Percentiles rank a stretch among this genome's conserved stretches.
Evolutionary conservation across 2,888 invertebrate species (phyloP).

Genomic region (Pristionchus maxplancki): DNA sequence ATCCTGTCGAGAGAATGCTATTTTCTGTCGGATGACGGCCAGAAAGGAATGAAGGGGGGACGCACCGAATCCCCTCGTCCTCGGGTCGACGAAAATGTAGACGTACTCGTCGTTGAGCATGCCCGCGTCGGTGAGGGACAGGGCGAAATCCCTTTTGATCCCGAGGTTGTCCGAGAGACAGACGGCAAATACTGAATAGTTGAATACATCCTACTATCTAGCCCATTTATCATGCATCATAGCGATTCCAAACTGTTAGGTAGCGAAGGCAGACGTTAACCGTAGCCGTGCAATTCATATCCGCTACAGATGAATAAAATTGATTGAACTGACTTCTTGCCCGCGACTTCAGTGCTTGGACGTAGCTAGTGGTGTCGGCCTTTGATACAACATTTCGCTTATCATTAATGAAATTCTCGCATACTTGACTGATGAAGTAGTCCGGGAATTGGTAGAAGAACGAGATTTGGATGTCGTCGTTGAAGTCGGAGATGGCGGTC

Average conservation of each 20-base stretch:
- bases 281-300: too few relatives aligned
- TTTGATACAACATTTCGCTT: too few relatives aligned
- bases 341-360: neutral
- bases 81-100: slow-evolving; percentile 65
- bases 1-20: too few relatives aligned
- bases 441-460: slow-evolving; percentile 50
- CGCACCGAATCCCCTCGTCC: slow-evolving; percentile 58
- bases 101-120: slow-evolving; percentile 70
- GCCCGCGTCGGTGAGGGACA: slow-evolving; percentile 61
- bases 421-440: neutral
- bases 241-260: too few relatives aligned
- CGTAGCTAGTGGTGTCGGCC: neutral
- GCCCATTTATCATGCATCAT: too few relatives aligned
- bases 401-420: too few relatives aligned
- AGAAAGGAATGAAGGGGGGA: neutral
- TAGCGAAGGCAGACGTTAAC: too few relatives aligned
- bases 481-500: slow-evolving; percentile 45
- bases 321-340: slow-evolving; percentile 14
- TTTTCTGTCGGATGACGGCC: too few relatives aligned
- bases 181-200: slow-evolving; percentile 59
- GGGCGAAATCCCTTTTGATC: slow-evolving; percentile 50
- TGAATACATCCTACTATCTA: too few relatives aligned
- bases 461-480: slow-evolving; percentile 36
- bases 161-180: slow-evolving; percentile 56
- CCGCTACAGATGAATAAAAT: too few relatives aligned